Evolutionary conservation across 2,888 invertebrate species (phyloP), one percentile per base, ranked within the genome.

Genomic region (Drosophila algonquin): DNA sequence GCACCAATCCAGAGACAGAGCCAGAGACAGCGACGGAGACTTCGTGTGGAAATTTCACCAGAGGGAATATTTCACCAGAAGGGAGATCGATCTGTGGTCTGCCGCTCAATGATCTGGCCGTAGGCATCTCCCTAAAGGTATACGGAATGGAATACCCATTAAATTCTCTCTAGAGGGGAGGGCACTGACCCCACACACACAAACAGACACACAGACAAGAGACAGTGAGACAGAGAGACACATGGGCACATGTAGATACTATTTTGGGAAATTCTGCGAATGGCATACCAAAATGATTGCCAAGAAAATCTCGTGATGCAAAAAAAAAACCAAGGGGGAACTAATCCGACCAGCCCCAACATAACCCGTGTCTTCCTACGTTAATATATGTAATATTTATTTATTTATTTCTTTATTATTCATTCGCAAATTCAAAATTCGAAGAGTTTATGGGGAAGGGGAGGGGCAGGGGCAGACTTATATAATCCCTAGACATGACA

Each of bases 101-200:
- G 45, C 60, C 35, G 51, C 18, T 44, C 18, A 50, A 14, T 46
- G 63, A 35, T 55, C 56, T 35, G 63, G 48, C 60, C 62, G 63
- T 75, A 75, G 56, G 64, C 61, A 59, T 7, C 54, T 52, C 3
- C 7, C 24, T 12, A 55, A 35, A 18, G 35, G 46, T 24, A 14
- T 14, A 40, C 14, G 14, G 14, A 40, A 14, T 40, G 14, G 16
- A 63, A 50, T 50, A 44, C 40, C 35, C 48, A 7, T 14, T 57
- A 14, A 58, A 18, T 24, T 7, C 50, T 63, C 40, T 40, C 14
- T 40, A 40, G 2, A 2, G 14, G n/a, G 3, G 40, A 76, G 80
- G 73, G 24, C 82, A 81, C 56, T 81, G 80, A 81, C 80, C 80
- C 75, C 75, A 45, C 74, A 46, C 58, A 80, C 58, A 80, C 75